Evolutionary conservation across 2,888 invertebrate species (phyloP), one percentile per base, ranked within the genome.

Genomic region (Tipula unca): DNA sequence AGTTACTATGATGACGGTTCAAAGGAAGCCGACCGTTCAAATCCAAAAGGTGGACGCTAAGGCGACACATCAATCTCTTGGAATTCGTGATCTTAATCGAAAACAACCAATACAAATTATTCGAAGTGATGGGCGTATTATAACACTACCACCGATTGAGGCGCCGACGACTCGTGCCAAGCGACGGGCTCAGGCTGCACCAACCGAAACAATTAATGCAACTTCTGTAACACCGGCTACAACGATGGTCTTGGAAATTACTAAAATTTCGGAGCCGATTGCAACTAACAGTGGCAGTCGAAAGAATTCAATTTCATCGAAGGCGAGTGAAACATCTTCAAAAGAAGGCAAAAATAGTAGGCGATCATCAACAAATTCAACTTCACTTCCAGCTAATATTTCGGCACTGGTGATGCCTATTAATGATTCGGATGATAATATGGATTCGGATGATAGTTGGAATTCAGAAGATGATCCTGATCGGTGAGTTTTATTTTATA

Each of bases 391-490:
- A 25, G 35, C 39, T 39, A 84, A 36, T 36, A 20, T 36, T 17
- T 20, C 32, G 14, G 20, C 84, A 36, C 8, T 84, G 10, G 13
- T 20, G 1, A 36, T 36, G 36, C 20, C 36, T 20, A 36, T 84
- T 3, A 35, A 84, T 36, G 86, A 85, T 42, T 85, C 85, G 14
- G 87, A 87, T 29, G 91, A 90, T 17, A 92, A 92, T 86, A 92
- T 91, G 82, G 93, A 93, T 88, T 94, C 94, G 86, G 93, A 93
- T 88, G 94, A 93, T 87, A 93, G 93, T 89, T 93, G 93, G 89
- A 95, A 94, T 90, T 96, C 96, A n/a, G 97, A 97, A 91, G 97
- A 98, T 91, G 98, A 98, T 92, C 98, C 98, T 8, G 94, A 96
- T 89, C 95, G 93, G 93, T 93, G 90, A 13, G 69, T 25, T 54